Base-by-base conservation (phyloP, 2,113 vertebrate species). In the Perca schrenkii region DNA sequence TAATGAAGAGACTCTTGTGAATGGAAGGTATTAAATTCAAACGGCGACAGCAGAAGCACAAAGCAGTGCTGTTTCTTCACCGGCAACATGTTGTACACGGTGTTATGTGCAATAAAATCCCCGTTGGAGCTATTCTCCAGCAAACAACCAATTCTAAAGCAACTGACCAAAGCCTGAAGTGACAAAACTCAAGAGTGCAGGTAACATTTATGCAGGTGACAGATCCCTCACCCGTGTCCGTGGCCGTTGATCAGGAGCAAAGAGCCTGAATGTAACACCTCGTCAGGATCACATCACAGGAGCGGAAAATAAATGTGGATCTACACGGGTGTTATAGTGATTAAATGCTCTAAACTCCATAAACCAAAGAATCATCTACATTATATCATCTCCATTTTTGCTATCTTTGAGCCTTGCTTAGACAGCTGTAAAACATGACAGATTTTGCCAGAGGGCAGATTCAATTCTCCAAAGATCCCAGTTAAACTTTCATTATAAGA, bases 1-100 rank as follows among this genome's bases (percentile, higher is more conserved):
- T 72, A 84, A 85, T 70, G 67, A 72, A 76, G 58, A 58, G 52
- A 67, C 15, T 62, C 36, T n/a, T 80, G 69, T 83, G 66, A 82
- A 71, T 53, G 36, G 73, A 28, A 63, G 50, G 49, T 22, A 77
- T 36, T 74, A 40, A 72, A 61, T 56, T 65, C n/a, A 40, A 69
- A 69, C 7, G 0, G 43, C 17, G 70, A 72, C 66, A 70, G 58
- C 2, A 22, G 74, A 52, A 12, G 68, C 80, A 80, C 65, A 19
- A 16, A 47, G 47, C 34, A 11, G 65, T 1, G 57, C 3, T 13
- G 56, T 21, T 77, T 28, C 49, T 57, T 36, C 40, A 19, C 22
- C 22, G 4, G 10, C 19, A 40, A 36, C 14, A 6, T 74, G 68
- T 66, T 34, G 49, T 16, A 54, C 83, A 43, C 1, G 4, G 25